phyloP scores from a whole-genome alignment of 2,888 invertebrate genomes.

The Calephelis perditalis region DNA sequence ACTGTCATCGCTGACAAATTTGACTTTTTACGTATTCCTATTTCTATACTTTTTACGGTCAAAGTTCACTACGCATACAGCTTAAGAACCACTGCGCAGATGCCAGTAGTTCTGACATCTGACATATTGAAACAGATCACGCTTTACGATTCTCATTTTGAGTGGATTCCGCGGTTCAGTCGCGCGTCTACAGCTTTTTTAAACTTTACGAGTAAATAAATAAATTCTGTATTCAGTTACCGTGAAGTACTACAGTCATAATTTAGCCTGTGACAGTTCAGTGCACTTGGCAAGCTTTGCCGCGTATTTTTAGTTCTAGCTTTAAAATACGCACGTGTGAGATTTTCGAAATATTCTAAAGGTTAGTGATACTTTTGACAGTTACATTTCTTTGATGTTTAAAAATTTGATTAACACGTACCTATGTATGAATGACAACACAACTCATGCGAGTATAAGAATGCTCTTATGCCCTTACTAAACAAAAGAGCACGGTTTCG shows the following conservation, averaged over 20 bases:
- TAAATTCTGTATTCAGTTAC: neutral
- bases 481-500: too few species aligned
- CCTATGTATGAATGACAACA: too few species aligned
- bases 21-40: slow-evolving; percentile 21
- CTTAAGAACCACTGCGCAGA: slow-evolving; percentile 24
- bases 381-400: too few species aligned
- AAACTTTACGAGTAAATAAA: slow-evolving; percentile 4
- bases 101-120: slow-evolving; percentile 18
- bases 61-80: slow-evolving; percentile 35
- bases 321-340: neutral
- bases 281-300: slow-evolving; percentile 4
- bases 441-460: too few species aligned
- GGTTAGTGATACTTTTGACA: slow-evolving; percentile 3
- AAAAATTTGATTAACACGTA: too few species aligned
- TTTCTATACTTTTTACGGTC: slow-evolving; percentile 21
- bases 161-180: slow-evolving; percentile 4
- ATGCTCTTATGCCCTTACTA: too few species aligned
- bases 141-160: slow-evolving; percentile 3
- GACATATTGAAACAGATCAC: slow-evolving; percentile 6
- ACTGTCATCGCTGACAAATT: slow-evolving; percentile 7
- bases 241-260: slow-evolving; percentile 3
- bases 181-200: slow-evolving; percentile 1
- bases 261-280: slow-evolving; percentile 9
- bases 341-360: neutral
- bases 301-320: slow-evolving; percentile 4